These are phyloP conservation scores for Drosophila kuntzei DNA, from an alignment of 2,888 invertebrate genomes.

Conservation along the genomic window DNA sequence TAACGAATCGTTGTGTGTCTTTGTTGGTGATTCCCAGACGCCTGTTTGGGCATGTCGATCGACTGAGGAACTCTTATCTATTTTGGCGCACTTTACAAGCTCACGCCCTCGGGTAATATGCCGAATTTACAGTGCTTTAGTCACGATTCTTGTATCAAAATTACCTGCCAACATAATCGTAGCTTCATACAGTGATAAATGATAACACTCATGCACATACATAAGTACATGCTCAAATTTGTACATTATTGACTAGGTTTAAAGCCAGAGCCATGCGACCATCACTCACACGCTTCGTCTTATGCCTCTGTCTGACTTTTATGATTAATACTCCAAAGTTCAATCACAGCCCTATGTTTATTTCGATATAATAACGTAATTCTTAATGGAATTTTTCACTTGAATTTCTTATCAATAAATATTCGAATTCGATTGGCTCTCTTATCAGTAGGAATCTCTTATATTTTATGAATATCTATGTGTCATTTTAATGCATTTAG, in stretches of 20 bases:
- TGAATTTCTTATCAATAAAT: conserved; percentile 47
- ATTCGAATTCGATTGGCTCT: background rate
- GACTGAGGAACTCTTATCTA: conserved; percentile 45
- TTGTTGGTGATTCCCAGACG: conserved; percentile 58
- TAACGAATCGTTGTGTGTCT: conserved; percentile 24
- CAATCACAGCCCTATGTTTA: conserved; percentile 43
- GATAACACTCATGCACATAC: background rate
- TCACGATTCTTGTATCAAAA: conserved; percentile 58
- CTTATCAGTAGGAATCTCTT: conserved; percentile 7
- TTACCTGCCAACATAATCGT: conserved; percentile 23
- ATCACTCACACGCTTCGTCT: conserved; percentile 11
- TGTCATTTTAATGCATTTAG: conserved; percentile 43
- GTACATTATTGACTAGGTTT: background rate
- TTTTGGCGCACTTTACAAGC: conserved; percentile 36
- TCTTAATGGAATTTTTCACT: conserved; percentile 47
- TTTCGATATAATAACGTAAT: conserved; percentile 65
- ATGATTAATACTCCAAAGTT: conserved; percentile 76
- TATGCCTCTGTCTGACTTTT: conserved; percentile 3
- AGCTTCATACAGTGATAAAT: conserved; percentile 16
- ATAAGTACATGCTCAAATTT: background rate
- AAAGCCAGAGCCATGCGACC: conserved; percentile 36
- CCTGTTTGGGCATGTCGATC: conserved; percentile 24
- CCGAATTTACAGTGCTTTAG: conserved; percentile 61
- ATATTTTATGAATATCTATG: conserved; percentile 21
- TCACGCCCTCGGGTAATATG: conserved; percentile 58